A percentile compares a stretch with the other conserved stretches of the same genome.
Conservation (phyloP, 2,797 vertebrate species). For the Florisuga fusca region DNA sequence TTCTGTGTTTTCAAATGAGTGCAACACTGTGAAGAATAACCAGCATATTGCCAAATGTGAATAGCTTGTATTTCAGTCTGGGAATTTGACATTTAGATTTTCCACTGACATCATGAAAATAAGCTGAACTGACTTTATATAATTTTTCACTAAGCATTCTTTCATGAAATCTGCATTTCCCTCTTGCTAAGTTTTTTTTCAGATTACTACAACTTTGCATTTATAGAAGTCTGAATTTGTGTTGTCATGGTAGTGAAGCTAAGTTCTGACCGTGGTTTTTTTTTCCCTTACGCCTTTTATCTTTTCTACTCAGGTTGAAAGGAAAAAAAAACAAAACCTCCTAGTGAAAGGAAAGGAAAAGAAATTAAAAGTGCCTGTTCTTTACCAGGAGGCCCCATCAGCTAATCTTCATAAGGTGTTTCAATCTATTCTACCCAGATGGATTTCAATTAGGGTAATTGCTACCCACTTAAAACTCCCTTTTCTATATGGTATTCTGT, state of each 20-base stretch:
- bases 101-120: conserved; percentile 49
- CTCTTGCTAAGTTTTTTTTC: neutral
- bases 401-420: neutral
- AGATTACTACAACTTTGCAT: neutral
- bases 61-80: conserved; percentile 1
- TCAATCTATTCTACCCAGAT: neutral
- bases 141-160: neutral
- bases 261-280: neutral
- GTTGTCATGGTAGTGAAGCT: neutral
- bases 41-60: conserved; percentile 31
- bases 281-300: neutral
- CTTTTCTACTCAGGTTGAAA: neutral
- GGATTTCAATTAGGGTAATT: conserved; percentile 28
- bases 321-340: neutral
- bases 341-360: neutral
- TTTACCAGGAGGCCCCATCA: neutral
- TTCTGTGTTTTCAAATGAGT: neutral
- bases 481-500: neutral
- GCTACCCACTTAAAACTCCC: neutral
- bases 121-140: conserved; percentile 1
- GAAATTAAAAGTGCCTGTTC: neutral
- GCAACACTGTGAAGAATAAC: conserved; percentile 10
- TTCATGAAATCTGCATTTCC: conserved; percentile 4
- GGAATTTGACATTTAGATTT: conserved; percentile 38
- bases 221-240: neutral